These are phyloP conservation scores for Condylura cristata DNA, from an alignment of 2,113 vertebrate genomes.

Conservation along the genomic window DNA sequence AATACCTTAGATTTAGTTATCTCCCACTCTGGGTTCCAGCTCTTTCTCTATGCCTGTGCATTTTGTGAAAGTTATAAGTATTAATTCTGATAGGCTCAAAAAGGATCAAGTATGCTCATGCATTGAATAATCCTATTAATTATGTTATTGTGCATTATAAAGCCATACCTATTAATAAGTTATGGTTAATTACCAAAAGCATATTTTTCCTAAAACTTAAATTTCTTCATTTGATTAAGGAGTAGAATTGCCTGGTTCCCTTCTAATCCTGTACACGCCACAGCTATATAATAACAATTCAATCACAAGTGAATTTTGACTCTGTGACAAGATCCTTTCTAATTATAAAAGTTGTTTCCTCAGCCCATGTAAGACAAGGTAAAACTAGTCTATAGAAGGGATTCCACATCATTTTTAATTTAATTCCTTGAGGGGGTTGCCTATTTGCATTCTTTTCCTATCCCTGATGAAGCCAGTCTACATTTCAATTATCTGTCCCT, in stretches of 20 bases:
- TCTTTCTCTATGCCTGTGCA: neutral
- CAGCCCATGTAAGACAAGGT: neutral
- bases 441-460: slow-evolving; percentile 18
- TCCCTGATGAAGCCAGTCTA: neutral
- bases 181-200: slow-evolving; percentile 11
- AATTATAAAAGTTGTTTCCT: neutral
- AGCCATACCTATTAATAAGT: neutral
- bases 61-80: neutral
- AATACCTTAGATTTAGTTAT: neutral
- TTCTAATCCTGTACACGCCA: neutral
- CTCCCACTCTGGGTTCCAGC: neutral
- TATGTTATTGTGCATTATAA: neutral
- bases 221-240: slow-evolving; percentile 40
- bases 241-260: neutral
- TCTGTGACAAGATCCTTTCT: neutral
- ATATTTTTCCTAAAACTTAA: slow-evolving; percentile 20
- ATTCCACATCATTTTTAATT: slow-evolving; percentile 12
- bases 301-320: slow-evolving; percentile 12
- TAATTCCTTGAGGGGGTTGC: neutral
- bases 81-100: neutral
- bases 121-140: neutral
- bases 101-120: neutral
- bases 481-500: neutral
- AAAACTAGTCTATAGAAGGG: slow-evolving; percentile 14
- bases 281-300: neutral